Conservation (phyloP, 2,113 vertebrate genomes). For the Brachypodius melanocephalos region DNA sequence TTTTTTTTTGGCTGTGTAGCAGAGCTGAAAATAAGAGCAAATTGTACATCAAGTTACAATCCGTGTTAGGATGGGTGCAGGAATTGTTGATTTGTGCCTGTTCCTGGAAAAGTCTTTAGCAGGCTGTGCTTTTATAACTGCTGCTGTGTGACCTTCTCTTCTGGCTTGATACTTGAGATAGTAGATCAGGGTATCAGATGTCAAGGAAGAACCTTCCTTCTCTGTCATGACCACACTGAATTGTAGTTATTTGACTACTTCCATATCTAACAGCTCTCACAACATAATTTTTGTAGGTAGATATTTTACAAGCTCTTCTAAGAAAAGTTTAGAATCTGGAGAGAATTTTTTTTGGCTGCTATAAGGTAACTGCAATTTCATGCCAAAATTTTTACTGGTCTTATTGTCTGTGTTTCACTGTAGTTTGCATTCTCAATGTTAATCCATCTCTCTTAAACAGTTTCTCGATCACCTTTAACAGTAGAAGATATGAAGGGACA, state of each 20-base stretch:
- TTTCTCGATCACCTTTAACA: not conserved
- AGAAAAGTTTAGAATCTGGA: not conserved
- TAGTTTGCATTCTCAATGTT: not conserved
- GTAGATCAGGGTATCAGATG: not conserved
- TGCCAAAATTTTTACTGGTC: not conserved
- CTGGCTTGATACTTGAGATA: not conserved
- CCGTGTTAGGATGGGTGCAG: not conserved
- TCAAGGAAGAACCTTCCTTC: not conserved
- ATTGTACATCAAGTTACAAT: not conserved
- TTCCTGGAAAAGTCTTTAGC: not conserved
- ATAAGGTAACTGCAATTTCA: not conserved
- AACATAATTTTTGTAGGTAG: not conserved
- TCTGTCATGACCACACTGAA: not conserved
- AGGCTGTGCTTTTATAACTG: not conserved
- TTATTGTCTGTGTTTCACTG: not conserved
- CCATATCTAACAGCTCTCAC: not conserved
- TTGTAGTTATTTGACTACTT: not conserved
- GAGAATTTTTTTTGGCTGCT: not conserved
- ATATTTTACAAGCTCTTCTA: not conserved
- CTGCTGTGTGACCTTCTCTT: not conserved
- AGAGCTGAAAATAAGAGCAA: conserved; percentile 17
- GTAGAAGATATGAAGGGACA: not conserved
- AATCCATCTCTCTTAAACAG: not conserved
- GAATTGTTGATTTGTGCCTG: not conserved
- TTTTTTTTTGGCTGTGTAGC: not conserved